phyloP scores from a whole-genome alignment of 2,797 vertebrate genomes.

The Pseudochaenichthys georgianus region DNA sequence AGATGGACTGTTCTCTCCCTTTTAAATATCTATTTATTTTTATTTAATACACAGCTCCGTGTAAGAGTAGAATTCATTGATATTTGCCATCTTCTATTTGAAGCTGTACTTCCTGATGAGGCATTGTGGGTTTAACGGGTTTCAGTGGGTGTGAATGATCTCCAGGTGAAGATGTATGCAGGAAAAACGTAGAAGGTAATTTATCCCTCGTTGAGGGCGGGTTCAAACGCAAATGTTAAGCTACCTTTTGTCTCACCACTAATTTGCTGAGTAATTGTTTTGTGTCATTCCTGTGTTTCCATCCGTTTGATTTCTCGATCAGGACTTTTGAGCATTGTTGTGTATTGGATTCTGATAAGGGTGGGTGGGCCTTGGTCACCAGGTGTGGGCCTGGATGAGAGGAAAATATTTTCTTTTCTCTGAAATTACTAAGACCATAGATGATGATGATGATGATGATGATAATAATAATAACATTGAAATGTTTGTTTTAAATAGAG shows the following conservation, averaged over 20 bases:
- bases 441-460: constrained; percentile 60
- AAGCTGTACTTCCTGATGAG: constrained; percentile 80
- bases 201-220: constrained; percentile 64
- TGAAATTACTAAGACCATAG: constrained; percentile 84
- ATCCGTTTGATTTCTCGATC: constrained; percentile 80
- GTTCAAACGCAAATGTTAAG: constrained; percentile 74
- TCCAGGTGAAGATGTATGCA: constrained; percentile 73
- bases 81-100: constrained; percentile 78
- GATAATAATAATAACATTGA: constrained; percentile 78
- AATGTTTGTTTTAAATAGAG: constrained; percentile 90
- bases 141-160: constrained; percentile 69
- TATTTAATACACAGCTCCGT: constrained; percentile 82
- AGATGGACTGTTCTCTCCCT: constrained; percentile 94
- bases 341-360: constrained; percentile 77
- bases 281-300: constrained; percentile 85
- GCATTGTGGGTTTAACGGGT: constrained; percentile 77
- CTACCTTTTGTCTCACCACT: constrained; percentile 78
- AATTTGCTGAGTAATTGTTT: constrained; percentile 82
- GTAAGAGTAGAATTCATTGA: constrained; percentile 76
- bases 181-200: constrained; percentile 63
- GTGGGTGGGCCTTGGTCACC: constrained; percentile 71
- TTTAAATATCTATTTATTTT: constrained; percentile 86
- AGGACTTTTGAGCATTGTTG: constrained; percentile 78
- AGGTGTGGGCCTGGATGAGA: constrained; percentile 71
- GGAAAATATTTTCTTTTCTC: constrained; percentile 83